phyloP scores from a whole-genome alignment of 1,140 invertebrate genomes.

The Halesus radiatus region DNA sequence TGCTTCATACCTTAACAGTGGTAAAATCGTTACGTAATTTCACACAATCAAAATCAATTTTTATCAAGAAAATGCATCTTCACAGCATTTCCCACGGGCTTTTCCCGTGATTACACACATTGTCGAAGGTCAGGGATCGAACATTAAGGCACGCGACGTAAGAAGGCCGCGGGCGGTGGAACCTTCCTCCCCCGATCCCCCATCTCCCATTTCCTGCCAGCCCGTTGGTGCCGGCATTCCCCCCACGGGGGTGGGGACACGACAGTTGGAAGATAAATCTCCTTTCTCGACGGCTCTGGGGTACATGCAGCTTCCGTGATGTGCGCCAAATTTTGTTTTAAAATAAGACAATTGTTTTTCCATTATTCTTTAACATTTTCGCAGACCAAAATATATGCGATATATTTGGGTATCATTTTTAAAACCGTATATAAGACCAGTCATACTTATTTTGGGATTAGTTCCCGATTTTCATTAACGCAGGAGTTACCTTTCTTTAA shows the following conservation, averaged over 20 bases:
- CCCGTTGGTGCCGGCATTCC: constrained; percentile 21
- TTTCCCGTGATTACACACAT: constrained; percentile 28
- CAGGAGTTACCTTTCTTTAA: too few relatives aligned
- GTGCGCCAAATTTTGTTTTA: constrained; percentile 30
- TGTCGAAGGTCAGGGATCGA: constrained; percentile 43
- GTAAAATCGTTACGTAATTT: neutral
- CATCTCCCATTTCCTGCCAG: neutral
- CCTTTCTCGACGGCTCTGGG: constrained; percentile 53
- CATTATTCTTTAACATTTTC: constrained; percentile 7
- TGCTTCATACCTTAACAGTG: neutral
- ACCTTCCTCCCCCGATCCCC: neutral
- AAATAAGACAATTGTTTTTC: constrained; percentile 19
- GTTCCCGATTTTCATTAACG: too few relatives aligned
- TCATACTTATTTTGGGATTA: too few relatives aligned
- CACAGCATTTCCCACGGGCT: constrained; percentile 6
- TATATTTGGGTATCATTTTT: neutral
- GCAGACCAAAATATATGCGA: neutral
- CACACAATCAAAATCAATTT: constrained; percentile 7
- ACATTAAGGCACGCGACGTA: constrained; percentile 24
- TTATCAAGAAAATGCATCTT: constrained; percentile 26
- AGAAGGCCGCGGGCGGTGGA: constrained; percentile 18
- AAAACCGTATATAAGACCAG: too few relatives aligned
- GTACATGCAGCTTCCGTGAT: constrained; percentile 22
- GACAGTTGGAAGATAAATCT: constrained; percentile 58
- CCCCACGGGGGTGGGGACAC: constrained; percentile 29